Conservation (phyloP, 2,797 vertebrate species). For the Cetoscarus ocellatus region DNA sequence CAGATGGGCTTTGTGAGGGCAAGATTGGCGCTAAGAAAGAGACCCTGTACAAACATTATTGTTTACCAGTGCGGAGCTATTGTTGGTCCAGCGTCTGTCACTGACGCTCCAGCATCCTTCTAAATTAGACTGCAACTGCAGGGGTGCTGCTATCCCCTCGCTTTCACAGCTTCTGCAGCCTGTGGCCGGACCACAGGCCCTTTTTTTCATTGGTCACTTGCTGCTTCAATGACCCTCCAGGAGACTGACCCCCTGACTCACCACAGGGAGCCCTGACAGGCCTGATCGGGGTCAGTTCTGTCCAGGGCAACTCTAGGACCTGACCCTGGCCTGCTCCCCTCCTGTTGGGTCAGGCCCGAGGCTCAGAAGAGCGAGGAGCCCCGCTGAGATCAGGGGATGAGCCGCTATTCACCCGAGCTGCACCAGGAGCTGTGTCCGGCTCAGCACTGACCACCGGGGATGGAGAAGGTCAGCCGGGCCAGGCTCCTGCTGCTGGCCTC, state of each 20-base stretch:
- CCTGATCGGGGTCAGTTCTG: slow-evolving; percentile 70
- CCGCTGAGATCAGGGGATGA: slow-evolving; percentile 77
- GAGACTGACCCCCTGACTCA: slow-evolving; percentile 74
- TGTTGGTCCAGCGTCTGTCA: slow-evolving; percentile 68
- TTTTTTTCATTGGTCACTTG: slow-evolving; percentile 76
- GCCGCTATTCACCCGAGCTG: slow-evolving; percentile 64
- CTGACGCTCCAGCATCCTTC: slow-evolving; percentile 71
- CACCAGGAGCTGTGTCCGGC: slow-evolving; percentile 60
- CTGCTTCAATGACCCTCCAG: slow-evolving; percentile 76
- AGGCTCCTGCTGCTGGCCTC: slow-evolving; percentile 70
- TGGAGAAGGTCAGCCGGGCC: slow-evolving; percentile 66
- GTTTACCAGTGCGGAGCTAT: slow-evolving; percentile 75
- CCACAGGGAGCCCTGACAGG: slow-evolving; percentile 62
- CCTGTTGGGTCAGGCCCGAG: slow-evolving; percentile 65
- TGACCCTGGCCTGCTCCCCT: slow-evolving; percentile 70
- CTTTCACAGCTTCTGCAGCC: slow-evolving; percentile 60
- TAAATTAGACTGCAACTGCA: slow-evolving; percentile 79
- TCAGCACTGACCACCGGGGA: slow-evolving; percentile 76
- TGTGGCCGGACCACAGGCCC: slow-evolving; percentile 69
- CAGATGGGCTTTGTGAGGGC: slow-evolving; percentile 80
- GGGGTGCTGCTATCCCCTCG: slow-evolving; percentile 68
- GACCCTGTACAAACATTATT: slow-evolving; percentile 86
- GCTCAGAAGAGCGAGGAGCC: slow-evolving; percentile 64
- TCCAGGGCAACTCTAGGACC: slow-evolving; percentile 73
- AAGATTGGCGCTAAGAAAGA: slow-evolving; percentile 80